These are phyloP conservation scores for Rhombomys opimus DNA, from an alignment of 2,113 vertebrate species.

Conservation along the genomic window DNA sequence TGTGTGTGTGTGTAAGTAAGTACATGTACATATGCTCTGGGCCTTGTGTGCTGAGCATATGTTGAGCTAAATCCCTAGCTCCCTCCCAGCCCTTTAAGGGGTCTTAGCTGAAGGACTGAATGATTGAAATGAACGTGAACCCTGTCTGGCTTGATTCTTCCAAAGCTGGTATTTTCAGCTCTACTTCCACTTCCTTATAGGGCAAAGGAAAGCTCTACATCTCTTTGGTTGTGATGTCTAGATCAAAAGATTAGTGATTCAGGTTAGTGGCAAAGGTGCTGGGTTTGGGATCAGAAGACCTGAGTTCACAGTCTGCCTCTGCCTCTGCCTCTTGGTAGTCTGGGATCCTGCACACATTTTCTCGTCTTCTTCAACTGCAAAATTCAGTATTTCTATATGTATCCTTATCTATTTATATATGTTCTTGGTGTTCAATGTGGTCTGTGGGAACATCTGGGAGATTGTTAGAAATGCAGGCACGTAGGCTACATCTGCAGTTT, in stretches of 20 bases:
- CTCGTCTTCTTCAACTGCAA: background rate
- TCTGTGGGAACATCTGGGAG: constrained; percentile 1
- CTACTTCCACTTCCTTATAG: background rate
- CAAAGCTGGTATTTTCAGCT: constrained; percentile 43
- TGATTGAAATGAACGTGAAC: constrained; percentile 51
- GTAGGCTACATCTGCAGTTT: background rate
- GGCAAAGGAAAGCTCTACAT: constrained; percentile 23
- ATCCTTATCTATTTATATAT: background rate
- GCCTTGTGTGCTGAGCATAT: background rate
- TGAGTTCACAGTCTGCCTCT: constrained; percentile 22
- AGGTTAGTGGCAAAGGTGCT: background rate
- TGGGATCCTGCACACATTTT: constrained; percentile 3
- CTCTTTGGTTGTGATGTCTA: constrained; percentile 10
- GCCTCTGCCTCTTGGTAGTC: constrained; percentile 19
- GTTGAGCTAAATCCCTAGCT: background rate
- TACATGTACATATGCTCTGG: background rate
- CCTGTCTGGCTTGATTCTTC: constrained; percentile 46
- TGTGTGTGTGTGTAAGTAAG: too few relatives aligned
- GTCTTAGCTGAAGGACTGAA: constrained; percentile 54
- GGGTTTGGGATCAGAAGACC: constrained; percentile 5
- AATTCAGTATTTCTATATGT: background rate
- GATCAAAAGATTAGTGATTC: constrained; percentile 42
- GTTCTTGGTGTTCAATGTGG: background rate
- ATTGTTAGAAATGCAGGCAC: constrained; percentile 1
- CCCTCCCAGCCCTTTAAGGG: background rate